These are phyloP conservation scores for Riptortus pedestris DNA, from an alignment of 1,140 invertebrate genomes.

Conservation along the genomic window DNA sequence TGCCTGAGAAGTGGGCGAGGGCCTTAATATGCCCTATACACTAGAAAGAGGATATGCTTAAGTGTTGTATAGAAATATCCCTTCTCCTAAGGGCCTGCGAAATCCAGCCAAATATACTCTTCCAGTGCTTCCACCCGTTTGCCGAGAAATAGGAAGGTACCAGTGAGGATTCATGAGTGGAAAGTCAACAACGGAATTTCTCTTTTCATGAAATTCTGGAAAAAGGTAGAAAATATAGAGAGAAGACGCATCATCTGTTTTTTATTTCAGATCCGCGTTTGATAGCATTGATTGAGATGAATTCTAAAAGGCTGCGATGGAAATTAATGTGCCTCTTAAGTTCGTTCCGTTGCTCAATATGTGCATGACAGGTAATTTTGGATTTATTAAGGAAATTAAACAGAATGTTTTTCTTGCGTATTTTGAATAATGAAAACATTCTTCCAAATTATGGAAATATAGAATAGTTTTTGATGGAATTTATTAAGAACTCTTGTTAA, in stretches of 20 bases:
- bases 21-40: not conserved
- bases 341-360: not conserved
- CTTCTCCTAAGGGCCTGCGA: not conserved
- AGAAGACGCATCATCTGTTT: not conserved
- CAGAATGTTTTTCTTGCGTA: not conserved
- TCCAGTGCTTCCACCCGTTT: not conserved
- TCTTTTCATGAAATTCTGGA: not conserved
- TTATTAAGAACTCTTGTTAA: too few relatives aligned
- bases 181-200: not conserved
- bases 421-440: too few relatives aligned
- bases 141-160: not conserved
- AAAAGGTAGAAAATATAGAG: conserved; percentile 1
- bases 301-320: not conserved
- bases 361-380: not conserved
- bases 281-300: not conserved
- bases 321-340: not conserved
- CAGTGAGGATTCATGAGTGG: not conserved
- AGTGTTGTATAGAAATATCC: not conserved
- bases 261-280: not conserved
- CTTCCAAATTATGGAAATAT: too few relatives aligned
- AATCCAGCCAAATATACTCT: not conserved
- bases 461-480: too few relatives aligned
- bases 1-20: not conserved
- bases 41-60: not conserved
- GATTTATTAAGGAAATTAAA: not conserved